Evolutionary conservation across 2,888 invertebrate species (phyloP).

Genomic region (Agriopis marginaria): DNA sequence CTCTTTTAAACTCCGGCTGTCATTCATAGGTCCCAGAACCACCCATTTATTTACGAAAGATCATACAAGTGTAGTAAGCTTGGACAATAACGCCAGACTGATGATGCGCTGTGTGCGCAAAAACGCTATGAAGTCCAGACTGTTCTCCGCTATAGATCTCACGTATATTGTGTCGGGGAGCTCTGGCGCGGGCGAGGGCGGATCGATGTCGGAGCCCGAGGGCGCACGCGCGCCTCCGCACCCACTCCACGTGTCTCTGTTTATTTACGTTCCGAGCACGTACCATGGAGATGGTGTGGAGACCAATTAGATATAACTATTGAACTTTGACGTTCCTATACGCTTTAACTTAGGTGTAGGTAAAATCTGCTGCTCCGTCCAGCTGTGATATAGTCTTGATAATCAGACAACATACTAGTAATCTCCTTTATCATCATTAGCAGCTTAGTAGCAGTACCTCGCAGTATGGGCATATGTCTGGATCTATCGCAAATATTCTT

Average conservation of each 20-base stretch:
- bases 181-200: conserved; percentile 24
- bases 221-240: conserved; percentile 73
- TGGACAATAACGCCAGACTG: conserved; percentile 1
- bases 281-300: conserved; percentile 51
- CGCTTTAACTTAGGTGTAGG: background rate
- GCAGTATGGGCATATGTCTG: no score
- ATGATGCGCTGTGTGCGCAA: background rate
- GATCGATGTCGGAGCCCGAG: conserved; percentile 60
- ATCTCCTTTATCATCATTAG: no score
- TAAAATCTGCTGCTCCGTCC: no score
- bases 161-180: conserved; percentile 62
- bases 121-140: conserved; percentile 9
- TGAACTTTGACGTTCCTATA: conserved; percentile 36
- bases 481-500: no score
- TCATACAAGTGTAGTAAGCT: background rate
- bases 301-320: conserved; percentile 44
- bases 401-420: no score
- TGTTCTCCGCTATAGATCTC: conserved; percentile 41
- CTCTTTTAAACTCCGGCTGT: no score
- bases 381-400: no score
- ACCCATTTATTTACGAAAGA: background rate
- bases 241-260: conserved; percentile 82
- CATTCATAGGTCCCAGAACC: background rate
- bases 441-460: no score
- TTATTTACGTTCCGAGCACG: conserved; percentile 82